Base-by-base conservation (phyloP, 2,888 invertebrate genomes). In the Limnephilus marmoratus region DNA sequence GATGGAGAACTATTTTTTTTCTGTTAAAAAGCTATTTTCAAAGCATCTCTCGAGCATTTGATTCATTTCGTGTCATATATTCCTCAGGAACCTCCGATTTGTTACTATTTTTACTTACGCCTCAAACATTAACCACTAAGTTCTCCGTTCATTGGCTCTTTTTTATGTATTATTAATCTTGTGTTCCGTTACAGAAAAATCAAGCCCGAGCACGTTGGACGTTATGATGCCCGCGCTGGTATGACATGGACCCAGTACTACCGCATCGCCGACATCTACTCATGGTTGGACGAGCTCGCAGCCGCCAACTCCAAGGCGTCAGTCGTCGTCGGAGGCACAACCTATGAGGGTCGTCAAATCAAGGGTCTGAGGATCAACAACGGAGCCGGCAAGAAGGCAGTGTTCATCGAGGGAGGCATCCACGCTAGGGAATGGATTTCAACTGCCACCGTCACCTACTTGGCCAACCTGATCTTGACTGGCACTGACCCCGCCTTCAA, bases 401-500 rank as follows among this genome's bases (percentile, higher is more conserved):
- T 97, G 18, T 97, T 97, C 95, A 96, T 97, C 24, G 97, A 97
- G 95, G 96, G 96, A 81, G 97, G 97, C 90, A 97, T 97, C 81
- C 97, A 97, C 94, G 95, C 97, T 0, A 95, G 97, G 83, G 98
- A 98, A 95, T 98, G 98, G 98, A 97, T 98, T 45, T 96, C 97
- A 0, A 97, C 97, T 0, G 97, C 98, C 0, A 97, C 97, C 0
- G 97, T 97, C 0, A 97, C 97, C 0, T 97, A 97, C 95, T 96
- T 98, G 87, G 97, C 98, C 53, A 97, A 98, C 94, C 96, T 97
- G 94, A 95, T 98, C 29, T 95, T 98, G n/a, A 97, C 96, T 0
- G 97, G 97, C 82, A 94, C 94, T 0, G 96, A 97, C 93, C 94
- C 96, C 1, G 95, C 95, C 49, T 95, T 97, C 0, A 95, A 96